Base-by-base conservation (phyloP, 2,113 vertebrate species). In the Heterotilapia buettikoferi region DNA sequence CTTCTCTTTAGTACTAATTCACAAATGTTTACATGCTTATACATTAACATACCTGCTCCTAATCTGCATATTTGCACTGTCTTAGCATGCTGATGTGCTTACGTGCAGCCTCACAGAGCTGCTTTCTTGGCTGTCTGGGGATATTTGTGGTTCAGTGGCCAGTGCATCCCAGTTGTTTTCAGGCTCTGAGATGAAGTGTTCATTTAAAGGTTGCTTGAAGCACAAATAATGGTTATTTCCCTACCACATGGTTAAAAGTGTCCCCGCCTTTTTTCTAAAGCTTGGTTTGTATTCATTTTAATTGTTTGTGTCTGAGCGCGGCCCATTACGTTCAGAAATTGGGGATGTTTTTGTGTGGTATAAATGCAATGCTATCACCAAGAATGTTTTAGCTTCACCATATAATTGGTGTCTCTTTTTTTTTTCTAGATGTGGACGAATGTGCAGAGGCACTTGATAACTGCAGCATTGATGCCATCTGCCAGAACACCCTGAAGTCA, bases 391-490 rank as follows among this genome's bases (percentile, higher is more conserved):
- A 38, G 57, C 59, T 68, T 88, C 68, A 40, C 80, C 40, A 45
- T 14, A 82, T 83, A 54, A 76, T 57, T 38, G 4, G 21, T 26
- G 54, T 38, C 3, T 80, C 12, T 26, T 88, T 66, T 1, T 38
- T 40, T 43, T 83, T 45, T 82, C 47, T 90, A 97, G 97, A 97
- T 96, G 96, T 97, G 94, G 97, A 97, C 57, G 97, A 97, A 95
- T 97, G 97, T 86, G 96, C 96, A 18, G 96, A 97, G 90, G 95
- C 94, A 29, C 95, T 97, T 56, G 97, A 97, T 95, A 97, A 96
- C 94, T 97, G 97, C 94, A 97, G 96, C 93, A 97, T 97, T n/a
- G 97, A 97, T 38, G 97, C 97, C 88, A 97, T 97, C 95, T 97
- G 97, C 92, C 97, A 97, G 93, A 97, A 97, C 94, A 97, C 97